A percentile compares a stretch with the other conserved stretches of the same genome.
Conservation (phyloP, 2,888 invertebrate species). For the Notodonta ziczac region DNA sequence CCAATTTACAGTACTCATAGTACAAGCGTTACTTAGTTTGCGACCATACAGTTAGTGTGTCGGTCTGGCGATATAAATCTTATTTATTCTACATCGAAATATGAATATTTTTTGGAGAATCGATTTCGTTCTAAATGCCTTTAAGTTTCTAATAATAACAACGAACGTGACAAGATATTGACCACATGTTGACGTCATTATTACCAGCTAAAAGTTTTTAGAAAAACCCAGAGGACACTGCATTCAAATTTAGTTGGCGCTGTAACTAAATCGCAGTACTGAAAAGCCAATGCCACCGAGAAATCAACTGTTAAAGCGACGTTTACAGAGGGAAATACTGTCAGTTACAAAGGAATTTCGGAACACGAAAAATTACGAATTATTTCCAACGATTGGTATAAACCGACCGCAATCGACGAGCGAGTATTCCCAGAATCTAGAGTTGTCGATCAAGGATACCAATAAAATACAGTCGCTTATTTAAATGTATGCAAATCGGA, state of each 20-base stretch:
- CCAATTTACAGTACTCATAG: too few relatives aligned
- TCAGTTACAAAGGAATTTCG: not conserved
- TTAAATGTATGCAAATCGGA: slow-evolving; percentile 26
- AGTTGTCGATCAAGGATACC: slow-evolving; percentile 14
- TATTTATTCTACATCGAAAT: too few relatives aligned
- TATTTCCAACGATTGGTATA: slow-evolving; percentile 5
- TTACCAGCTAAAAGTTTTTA: too few relatives aligned
- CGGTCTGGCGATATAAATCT: too few relatives aligned
- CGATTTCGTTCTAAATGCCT: not conserved
- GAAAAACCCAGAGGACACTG: too few relatives aligned
- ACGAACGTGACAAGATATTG: not conserved
- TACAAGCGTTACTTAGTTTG: too few relatives aligned
- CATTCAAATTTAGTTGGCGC: too few relatives aligned
- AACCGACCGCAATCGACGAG: slow-evolving; percentile 2
- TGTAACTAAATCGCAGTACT: too few relatives aligned
- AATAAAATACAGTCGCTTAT: slow-evolving; percentile 20
- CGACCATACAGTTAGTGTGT: too few relatives aligned
- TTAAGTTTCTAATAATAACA: not conserved
- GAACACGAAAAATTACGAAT: not conserved
- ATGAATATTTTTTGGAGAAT: not conserved
- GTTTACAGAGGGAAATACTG: not conserved
- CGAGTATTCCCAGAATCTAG: slow-evolving; percentile 25
- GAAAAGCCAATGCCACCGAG: not conserved
- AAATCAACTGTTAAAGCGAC: not conserved
- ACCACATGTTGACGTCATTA: not conserved